Conservation (phyloP, 2,113 vertebrate genomes). For the Leucopsar rothschildi region DNA sequence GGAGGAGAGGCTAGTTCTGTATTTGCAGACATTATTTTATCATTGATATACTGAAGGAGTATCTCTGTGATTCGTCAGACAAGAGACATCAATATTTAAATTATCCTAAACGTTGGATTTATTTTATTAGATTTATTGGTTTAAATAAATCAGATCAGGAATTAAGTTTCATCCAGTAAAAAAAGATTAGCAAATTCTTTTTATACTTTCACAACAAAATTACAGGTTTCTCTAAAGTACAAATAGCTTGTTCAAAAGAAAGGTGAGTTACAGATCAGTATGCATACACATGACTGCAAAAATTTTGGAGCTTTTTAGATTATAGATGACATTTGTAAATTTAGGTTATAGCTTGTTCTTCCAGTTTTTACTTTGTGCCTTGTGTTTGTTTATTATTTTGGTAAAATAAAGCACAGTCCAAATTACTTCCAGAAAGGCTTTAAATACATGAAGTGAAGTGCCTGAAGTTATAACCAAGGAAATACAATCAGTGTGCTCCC, state of each 20-base stretch:
- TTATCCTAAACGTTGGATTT: background rate
- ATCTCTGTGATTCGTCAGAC: background rate
- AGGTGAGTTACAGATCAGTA: background rate
- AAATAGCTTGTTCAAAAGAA: background rate
- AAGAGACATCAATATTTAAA: background rate
- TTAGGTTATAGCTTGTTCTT: background rate
- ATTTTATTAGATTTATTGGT: background rate
- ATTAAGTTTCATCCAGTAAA: background rate
- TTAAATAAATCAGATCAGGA: background rate
- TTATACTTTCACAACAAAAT: background rate
- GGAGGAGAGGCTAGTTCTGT: background rate
- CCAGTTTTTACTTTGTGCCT: background rate
- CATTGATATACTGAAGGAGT: background rate
- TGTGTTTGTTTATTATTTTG: background rate
- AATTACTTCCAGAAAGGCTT: background rate
- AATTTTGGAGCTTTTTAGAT: background rate
- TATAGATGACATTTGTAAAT: background rate
- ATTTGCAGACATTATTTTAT: background rate
- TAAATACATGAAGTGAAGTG: background rate
- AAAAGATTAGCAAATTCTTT: background rate
- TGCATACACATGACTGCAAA: background rate
- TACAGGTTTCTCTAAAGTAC: background rate
- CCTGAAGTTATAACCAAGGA: background rate
- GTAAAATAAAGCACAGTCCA: background rate
- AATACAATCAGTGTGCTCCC: background rate